These are phyloP conservation scores for Botia kubotai DNA, from an alignment of 2,797 vertebrate genomes.

Conservation along the genomic window DNA sequence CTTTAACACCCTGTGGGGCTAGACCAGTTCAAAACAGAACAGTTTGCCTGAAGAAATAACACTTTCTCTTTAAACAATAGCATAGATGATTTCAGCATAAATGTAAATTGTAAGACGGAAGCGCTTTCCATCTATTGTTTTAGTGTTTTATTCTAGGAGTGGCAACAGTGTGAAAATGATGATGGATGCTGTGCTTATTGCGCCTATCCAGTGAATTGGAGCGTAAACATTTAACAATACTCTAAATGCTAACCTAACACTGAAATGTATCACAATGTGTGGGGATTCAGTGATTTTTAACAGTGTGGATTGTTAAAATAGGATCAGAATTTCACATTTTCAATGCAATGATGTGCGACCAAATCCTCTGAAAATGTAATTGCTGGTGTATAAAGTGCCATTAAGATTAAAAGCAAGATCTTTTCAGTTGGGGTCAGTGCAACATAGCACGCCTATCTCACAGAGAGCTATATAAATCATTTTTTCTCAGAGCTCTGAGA, in stretches of 20 bases:
- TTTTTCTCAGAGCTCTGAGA: neutral
- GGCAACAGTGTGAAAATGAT: neutral
- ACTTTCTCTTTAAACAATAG: neutral
- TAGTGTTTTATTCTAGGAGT: neutral
- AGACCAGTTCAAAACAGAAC: no score
- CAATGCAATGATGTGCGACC: slow-evolving; percentile 45
- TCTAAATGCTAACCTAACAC: slow-evolving; percentile 49
- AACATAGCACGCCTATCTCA: slow-evolving; percentile 30
- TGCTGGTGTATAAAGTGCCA: slow-evolving; percentile 41
- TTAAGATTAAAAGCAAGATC: slow-evolving; percentile 30
- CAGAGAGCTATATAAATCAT: neutral
- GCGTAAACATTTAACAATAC: slow-evolving; percentile 36
- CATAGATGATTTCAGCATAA: slow-evolving; percentile 1
- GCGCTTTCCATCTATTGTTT: neutral
- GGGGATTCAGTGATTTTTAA: no score
- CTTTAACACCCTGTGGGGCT: slow-evolving; percentile 60
- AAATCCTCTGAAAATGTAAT: slow-evolving; percentile 51
- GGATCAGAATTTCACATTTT: slow-evolving; percentile 31
- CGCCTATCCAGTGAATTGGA: slow-evolving; percentile 45
- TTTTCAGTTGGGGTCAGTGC: slow-evolving; percentile 44
- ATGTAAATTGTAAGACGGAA: slow-evolving; percentile 6
- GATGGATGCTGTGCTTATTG: slow-evolving; percentile 46
- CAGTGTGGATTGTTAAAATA: slow-evolving; percentile 39
- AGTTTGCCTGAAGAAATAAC: no score
- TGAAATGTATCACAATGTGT: slow-evolving; percentile 53